Evolutionary conservation across 1,140 invertebrate species (phyloP).

Genomic region (Nomia melanderi): DNA sequence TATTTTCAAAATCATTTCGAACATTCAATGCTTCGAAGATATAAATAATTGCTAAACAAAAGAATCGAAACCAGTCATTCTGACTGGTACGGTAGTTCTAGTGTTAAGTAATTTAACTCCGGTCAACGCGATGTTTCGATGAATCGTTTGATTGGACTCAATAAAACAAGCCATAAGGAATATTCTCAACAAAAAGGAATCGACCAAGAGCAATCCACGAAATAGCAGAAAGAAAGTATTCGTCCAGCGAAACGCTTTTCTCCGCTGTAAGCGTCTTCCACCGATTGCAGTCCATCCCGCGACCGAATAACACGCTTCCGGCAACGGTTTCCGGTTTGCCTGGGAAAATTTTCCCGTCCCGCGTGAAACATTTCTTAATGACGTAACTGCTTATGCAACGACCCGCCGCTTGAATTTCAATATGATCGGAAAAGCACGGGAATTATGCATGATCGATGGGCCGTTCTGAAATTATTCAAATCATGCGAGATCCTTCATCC

Average conservation of each 20-base stretch:
- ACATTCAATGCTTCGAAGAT: no score
- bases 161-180: no score
- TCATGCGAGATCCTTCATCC: slow-evolving; percentile 25
- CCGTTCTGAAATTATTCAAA: slow-evolving; percentile 46
- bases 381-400: slow-evolving; percentile 4
- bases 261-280: background rate
- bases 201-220: no score
- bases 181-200: no score
- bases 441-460: slow-evolving; percentile 33
- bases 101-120: no score
- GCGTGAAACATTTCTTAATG: background rate
- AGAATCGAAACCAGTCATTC: no score
- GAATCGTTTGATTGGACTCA: no score
- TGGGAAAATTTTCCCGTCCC: background rate
- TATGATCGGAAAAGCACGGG: slow-evolving; percentile 25
- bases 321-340: background rate
- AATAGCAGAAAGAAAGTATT: no score
- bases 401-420: slow-evolving; percentile 5
- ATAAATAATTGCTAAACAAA: no score
- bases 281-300: background rate
- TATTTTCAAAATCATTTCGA: no score
- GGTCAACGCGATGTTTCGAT: no score
- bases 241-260: background rate
- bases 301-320: background rate
- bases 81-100: no score